Evolutionary conservation across 2,113 vertebrate species (phyloP).

Genomic region (Bos indicus): DNA sequence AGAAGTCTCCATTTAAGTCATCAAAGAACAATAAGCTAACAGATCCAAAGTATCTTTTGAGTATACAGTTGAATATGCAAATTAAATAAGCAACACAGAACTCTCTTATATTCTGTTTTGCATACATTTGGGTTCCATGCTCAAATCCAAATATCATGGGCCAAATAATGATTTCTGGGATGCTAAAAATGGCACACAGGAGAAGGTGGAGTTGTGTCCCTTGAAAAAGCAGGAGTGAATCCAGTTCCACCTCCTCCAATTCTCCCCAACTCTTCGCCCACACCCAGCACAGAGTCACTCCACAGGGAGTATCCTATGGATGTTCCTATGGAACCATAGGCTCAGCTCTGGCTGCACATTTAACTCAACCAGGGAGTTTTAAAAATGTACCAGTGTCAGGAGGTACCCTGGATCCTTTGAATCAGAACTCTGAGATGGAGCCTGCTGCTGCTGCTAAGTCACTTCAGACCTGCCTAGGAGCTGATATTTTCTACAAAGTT

Average conservation of each 20-base stretch:
- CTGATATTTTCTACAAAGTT: not conserved
- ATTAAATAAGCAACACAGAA: not conserved
- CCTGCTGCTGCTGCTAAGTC: too few relatives aligned
- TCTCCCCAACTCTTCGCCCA: not conserved
- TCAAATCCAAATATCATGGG: not conserved
- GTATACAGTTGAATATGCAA: not conserved
- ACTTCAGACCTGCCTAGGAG: not conserved
- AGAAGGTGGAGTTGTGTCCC: not conserved
- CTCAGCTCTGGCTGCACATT: not conserved
- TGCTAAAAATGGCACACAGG: not conserved
- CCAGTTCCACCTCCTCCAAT: accelerated
- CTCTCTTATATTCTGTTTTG: not conserved
- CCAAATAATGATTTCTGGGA: not conserved
- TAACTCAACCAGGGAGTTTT: not conserved
- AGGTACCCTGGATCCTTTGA: not conserved
- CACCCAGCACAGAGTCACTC: not conserved
- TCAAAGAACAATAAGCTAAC: not conserved
- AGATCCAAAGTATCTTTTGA: not conserved
- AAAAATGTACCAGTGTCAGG: not conserved
- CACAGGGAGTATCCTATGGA: accelerated
- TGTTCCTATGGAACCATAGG: not conserved
- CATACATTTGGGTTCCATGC: not conserved
- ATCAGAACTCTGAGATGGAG: not conserved
- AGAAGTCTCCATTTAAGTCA: not conserved
- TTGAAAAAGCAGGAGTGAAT: not conserved